phyloP scores from a whole-genome alignment of 2,797 vertebrate species.

The Ptychobarbus kaznakovi region DNA sequence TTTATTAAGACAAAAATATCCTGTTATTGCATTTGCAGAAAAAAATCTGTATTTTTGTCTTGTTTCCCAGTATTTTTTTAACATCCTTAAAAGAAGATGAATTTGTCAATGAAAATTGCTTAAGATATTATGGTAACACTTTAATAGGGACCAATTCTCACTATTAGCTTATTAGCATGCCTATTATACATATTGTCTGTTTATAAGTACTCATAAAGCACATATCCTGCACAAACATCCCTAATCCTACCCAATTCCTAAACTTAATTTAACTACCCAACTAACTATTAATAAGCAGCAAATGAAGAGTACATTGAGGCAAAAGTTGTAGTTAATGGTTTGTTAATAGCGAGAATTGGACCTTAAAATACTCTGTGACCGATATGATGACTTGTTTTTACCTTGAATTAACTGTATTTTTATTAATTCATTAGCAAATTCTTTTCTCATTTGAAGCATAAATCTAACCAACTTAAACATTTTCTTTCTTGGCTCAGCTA shows the following conservation, averaged over 20 bases:
- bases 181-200: background rate
- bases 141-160: background rate
- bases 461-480: background rate
- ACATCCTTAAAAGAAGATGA: background rate
- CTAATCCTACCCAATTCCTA: background rate
- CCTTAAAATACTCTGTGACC: background rate
- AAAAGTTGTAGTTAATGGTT: background rate
- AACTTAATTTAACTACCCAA: background rate
- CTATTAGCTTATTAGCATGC: background rate
- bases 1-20: constrained; percentile 8
- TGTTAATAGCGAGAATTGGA: background rate
- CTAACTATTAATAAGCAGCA: background rate
- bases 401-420: background rate
- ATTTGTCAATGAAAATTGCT: background rate
- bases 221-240: background rate
- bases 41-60: background rate
- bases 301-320: background rate
- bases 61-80: background rate
- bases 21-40: background rate
- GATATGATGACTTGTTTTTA: background rate
- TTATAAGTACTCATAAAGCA: background rate
- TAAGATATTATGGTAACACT: background rate
- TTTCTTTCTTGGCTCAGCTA: background rate
- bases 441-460: background rate
- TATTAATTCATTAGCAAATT: background rate